Base-by-base conservation (phyloP, 1,140 invertebrate genomes). In the Solenopsis invicta region DNA sequence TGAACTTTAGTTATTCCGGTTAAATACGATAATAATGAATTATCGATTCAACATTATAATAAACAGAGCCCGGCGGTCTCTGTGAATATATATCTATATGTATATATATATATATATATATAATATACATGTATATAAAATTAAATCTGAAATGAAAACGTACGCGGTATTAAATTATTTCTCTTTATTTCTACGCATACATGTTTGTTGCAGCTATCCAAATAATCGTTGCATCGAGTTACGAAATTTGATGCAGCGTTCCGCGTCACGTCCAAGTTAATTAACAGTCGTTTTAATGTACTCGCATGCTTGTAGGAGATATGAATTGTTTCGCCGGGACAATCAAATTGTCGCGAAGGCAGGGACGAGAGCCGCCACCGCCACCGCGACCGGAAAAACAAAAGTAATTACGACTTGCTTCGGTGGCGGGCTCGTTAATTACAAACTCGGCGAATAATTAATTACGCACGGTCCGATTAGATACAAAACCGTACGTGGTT, bases 391-490 rank as follows among this genome's bases (percentile, higher is more conserved):
- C 13, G 54, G 24, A 50, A 75, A 82, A 48, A 37, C 80, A 69
- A 74, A 75, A 84, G 80, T 69, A 59, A 82, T 82, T 75, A 56
- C 69, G 80, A 62, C 72, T 62, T 71, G 41, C 13, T 84, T 41
- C 67, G 69, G 72, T 41, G 54, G 6, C 10, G 16, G 18, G 37
- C 41, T 62, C 45, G 54, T 84, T 84, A 74, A 84, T 84, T 75
- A 74, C 67, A 21, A 29, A 74, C 37, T 74, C 52, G 52, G 41
- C 45, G 80, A 75, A 84, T 75, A 75, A 84, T 84, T 84, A 85
- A 85, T 78, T 85, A 78, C 62, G 59, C 29, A 75, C 80, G 24
- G 54, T 84, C 54, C 69, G 80, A 84, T 84, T 84, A 75, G 71
- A 84, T 75, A 75, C 69, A 75, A 84, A 75, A 84, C 56, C 80